A percentile compares a stretch with the other conserved stretches of the same genome.
phyloP scores from a whole-genome alignment of 2,113 vertebrate species.

The Rhegmatorhina hoffmannsi region DNA sequence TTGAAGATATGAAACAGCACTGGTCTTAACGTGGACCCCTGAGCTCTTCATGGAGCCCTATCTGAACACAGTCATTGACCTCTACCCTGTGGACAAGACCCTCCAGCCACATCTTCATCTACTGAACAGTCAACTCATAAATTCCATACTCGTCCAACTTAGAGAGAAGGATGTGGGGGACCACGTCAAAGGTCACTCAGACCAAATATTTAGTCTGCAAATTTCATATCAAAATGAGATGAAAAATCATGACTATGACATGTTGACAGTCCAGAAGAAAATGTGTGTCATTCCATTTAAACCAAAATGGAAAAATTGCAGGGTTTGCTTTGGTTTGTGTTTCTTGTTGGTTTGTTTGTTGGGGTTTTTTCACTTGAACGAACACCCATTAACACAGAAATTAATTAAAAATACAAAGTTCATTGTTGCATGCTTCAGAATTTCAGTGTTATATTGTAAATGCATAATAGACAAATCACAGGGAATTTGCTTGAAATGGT shows the following conservation, averaged over 20 bases:
- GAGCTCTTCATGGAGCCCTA: background rate
- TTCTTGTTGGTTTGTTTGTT: background rate
- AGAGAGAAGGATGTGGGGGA: background rate
- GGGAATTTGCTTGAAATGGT: background rate
- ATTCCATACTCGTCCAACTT: background rate
- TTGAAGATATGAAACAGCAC: background rate
- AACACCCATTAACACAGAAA: background rate
- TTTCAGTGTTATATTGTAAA: background rate
- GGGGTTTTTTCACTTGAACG: background rate
- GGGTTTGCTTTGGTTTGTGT: fast-evolving
- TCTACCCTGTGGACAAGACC: background rate
- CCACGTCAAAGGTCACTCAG: background rate
- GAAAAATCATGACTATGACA: background rate
- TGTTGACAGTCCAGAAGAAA: background rate
- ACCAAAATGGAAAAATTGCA: background rate
- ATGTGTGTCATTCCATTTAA: background rate
- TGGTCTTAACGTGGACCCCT: fast-evolving
- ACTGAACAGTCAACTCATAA: background rate
- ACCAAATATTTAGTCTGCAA: background rate
- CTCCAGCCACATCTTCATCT: background rate
- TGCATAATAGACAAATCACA: background rate
- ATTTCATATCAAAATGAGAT: background rate
- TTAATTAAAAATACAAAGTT: background rate
- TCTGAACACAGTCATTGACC: background rate
- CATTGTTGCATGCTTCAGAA: background rate